Evolutionary conservation across 1,140 invertebrate species (phyloP), one percentile per base, ranked within the genome.

Genomic region (Cydia pomonella): DNA sequence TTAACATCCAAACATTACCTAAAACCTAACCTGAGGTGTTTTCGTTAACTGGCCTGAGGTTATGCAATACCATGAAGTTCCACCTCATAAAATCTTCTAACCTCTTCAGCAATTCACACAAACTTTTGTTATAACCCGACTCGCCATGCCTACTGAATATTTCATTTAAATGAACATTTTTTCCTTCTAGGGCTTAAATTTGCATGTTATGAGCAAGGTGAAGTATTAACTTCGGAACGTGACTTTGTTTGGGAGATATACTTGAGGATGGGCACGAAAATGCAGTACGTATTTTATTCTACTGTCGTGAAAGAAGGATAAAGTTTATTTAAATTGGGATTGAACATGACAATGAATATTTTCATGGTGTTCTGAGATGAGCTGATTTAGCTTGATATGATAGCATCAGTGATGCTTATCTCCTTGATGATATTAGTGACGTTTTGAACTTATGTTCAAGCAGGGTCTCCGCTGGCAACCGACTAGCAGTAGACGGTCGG

Each of bases 161-260:
- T 86, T 86, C 82, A 87, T 87, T 84, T 84, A 82, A 81, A 82
- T 72, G 77, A 76, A 75, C 78, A 81, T 84, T 85, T 87, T 69
- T 69, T 69, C 64, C 64, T 69, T 38, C 64, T 33, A 69, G 64
- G 16, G 18, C 64, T 69, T 69, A 69, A 69, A 69, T 69, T 69
- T 69, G 64, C 64, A 69, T 86, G 85, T 83, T 78, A 75, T 73
- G 73, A 77, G 75, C 76, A 73, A 72, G 74, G 63, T 53, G 77
- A 74, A 71, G 73, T 79, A 69, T 69, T 29, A 38, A 69, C 29
- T 69, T 69, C 16, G 64, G 64, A 38, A 33, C 64, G 64, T 59
- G 53, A 59, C 53, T 59, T 23, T 59, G 21, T 33, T 69, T 69
- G 27, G 25, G 41, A 69, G 27, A 33, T 33, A 33, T 18, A 1